A percentile compares a stretch with the other conserved stretches of the same genome.
Conservation (phyloP, 2,113 vertebrate genomes). For the Dromaius novaehollandiae region DNA sequence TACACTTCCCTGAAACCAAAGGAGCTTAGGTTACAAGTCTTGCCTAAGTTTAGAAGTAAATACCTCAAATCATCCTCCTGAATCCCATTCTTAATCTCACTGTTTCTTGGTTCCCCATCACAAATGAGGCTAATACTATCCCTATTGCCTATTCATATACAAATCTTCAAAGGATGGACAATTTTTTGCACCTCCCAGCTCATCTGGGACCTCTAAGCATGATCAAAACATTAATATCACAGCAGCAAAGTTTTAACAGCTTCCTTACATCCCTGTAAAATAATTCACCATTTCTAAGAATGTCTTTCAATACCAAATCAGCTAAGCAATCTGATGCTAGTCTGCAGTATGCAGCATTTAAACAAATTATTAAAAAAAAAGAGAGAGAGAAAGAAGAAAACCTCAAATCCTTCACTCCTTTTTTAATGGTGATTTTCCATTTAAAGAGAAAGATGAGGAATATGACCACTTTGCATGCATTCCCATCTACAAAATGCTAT, state of each 20-base stretch:
- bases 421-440: background rate
- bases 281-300: background rate
- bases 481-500: background rate
- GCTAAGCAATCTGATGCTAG: background rate
- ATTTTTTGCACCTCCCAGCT: background rate
- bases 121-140: background rate
- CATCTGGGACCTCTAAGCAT: background rate
- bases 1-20: background rate
- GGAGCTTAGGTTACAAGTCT: background rate
- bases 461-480: background rate
- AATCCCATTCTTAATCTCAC: background rate
- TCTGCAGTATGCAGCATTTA: background rate
- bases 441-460: background rate
- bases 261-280: background rate
- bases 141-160: background rate
- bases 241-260: background rate
- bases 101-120: background rate
- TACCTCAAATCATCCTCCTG: background rate
- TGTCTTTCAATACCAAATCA: background rate
- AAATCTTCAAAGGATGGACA: background rate
- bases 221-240: background rate
- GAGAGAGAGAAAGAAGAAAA: background rate
- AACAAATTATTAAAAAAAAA: background rate
- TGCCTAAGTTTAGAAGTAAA: conserved; percentile 28
- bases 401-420: background rate